A percentile compares a stretch with the other conserved stretches of the same genome.
Conservation (phyloP, 2,113 vertebrate species). For the Coregonus clupeaformis region DNA sequence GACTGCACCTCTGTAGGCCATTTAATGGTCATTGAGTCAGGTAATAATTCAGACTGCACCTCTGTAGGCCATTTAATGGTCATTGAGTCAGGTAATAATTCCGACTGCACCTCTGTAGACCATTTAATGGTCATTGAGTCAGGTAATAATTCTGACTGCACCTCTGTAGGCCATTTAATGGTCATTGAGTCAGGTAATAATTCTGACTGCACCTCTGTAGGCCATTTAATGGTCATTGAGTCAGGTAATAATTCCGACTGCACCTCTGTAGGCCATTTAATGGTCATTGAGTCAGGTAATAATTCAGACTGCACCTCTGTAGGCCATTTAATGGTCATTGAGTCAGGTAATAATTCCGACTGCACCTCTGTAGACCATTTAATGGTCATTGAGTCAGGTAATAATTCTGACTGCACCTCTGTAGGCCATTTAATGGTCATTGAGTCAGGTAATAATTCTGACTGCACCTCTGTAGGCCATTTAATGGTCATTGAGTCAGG, state of each 20-base stretch:
- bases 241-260: conserved; percentile 74
- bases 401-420: not conserved
- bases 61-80: not conserved
- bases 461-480: not conserved
- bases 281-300: conserved; percentile 31
- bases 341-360: conserved; percentile 76
- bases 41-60: conserved; percentile 54
- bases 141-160: conserved; percentile 64
- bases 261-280: not conserved
- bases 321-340: too few species aligned
- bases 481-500: conserved; percentile 27
- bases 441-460: conserved; percentile 82
- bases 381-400: conserved; percentile 31
- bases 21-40: conserved; percentile 90
- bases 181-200: conserved; percentile 31
- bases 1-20: not conserved
- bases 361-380: not conserved
- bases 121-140: conserved; percentile 90
- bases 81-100: conserved; percentile 30
- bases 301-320: not conserved
- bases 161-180: not conserved
- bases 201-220: not conserved
- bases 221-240: too few species aligned
- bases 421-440: too few species aligned
- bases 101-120: not conserved